Evolutionary conservation across 1,140 invertebrate species (phyloP), one percentile per base, ranked within the genome.

Genomic region (Nymphalis io): DNA sequence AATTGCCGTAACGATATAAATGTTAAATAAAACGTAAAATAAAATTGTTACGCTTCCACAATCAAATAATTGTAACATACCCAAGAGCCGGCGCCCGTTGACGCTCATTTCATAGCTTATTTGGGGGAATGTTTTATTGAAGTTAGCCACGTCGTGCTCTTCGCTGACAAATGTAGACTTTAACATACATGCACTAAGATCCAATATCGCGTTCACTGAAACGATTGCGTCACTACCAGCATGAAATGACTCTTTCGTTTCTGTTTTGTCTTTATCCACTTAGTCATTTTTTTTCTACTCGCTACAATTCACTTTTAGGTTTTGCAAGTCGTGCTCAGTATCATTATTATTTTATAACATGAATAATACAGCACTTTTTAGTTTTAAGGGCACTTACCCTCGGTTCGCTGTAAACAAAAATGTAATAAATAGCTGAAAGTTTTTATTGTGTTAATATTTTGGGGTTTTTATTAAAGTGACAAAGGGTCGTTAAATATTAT

Each of bases 21-120:
- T 90, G 89, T 91, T 91, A 89, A 91, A 90, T 91, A 91, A 91
- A 91, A 91, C 88, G 87, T 87, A 86, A 89, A 91, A 91, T 88
- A 91, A 91, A 91, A 90, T 89, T 87, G 86, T 89, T 87, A 82
- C 85, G 87, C 87, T 85, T 89, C 89, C 88, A 83, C 87, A 90
- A 91, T 89, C 88, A 90, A 89, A 91, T 91, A 91, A 91, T 91
- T 89, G 89, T 85, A 84, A 84, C 81, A 73, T 85, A 84, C 77
- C 77, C 72, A 61, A 67, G 66, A 81, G 75, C 71, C 78, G 86
- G 88, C 83, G 84, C 82, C 81, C 85, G 83, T 80, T 77, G 79
- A 80, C 84, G 84, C 83, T 85, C 84, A 77, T 88, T 91, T 91
- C 89, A 91, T 91, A 77, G 89, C 89, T 91, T 91, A 91, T 91